Conservation (phyloP, 1,140 invertebrate species). For the Epicauta chinensis region DNA sequence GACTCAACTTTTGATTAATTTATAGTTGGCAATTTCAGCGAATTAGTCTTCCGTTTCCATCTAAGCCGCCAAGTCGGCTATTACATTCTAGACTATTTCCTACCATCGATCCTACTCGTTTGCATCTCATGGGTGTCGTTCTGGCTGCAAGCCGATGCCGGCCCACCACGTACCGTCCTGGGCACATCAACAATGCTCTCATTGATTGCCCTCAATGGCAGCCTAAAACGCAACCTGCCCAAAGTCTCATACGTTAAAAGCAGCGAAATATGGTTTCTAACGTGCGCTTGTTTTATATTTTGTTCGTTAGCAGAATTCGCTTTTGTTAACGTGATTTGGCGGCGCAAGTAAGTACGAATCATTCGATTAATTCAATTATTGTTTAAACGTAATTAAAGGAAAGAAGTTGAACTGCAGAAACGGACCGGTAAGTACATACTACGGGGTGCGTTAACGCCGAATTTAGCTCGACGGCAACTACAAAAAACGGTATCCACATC, state of each 20-base stretch:
- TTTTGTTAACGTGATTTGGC: constrained; percentile 82
- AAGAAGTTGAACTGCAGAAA: constrained; percentile 74
- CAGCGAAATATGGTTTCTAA: constrained; percentile 84
- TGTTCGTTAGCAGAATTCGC: constrained; percentile 81
- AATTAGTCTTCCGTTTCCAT: constrained; percentile 69
- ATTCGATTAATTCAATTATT: too few relatives aligned
- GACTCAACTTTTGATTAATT: constrained; percentile 34
- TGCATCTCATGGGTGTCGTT: constrained; percentile 87
- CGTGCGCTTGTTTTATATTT: constrained; percentile 78
- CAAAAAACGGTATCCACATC: constrained; percentile 54
- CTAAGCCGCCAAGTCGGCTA: constrained; percentile 76
- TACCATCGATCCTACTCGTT: constrained; percentile 82
- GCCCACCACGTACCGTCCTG: constrained; percentile 69
- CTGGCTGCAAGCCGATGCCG: constrained; percentile 81
- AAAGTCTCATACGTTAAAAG: constrained; percentile 90
- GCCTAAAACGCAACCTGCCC: constrained; percentile 73
- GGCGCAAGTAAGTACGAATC: constrained; percentile 56
- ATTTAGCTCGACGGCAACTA: constrained; percentile 61
- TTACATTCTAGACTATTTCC: constrained; percentile 85
- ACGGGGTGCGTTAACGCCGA: constrained; percentile 73
- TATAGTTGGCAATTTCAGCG: constrained; percentile 77
- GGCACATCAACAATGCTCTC: constrained; percentile 82
- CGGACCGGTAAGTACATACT: constrained; percentile 77
- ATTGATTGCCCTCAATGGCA: constrained; percentile 78
- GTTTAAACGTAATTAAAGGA: constrained; percentile 51